Evolutionary conservation across 2,113 vertebrate species (phyloP).

Genomic region (Arizona elegans): DNA sequence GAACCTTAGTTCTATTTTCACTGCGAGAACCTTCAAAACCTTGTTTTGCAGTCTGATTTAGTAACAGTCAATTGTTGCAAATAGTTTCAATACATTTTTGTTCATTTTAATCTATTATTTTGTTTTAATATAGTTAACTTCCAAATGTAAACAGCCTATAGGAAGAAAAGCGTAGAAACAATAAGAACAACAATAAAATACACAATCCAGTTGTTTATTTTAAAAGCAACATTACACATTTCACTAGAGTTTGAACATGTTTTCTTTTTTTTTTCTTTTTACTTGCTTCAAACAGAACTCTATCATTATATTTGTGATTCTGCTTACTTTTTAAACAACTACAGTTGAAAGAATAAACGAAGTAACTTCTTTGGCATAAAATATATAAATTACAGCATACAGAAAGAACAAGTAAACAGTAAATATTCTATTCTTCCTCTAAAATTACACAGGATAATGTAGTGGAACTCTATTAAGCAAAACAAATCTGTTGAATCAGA

Average conservation of each 20-base stretch:
- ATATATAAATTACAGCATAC: slow-evolving; percentile 8
- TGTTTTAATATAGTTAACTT: background rate
- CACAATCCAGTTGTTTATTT: background rate
- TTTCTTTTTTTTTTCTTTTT: background rate
- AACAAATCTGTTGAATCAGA: slow-evolving; percentile 26
- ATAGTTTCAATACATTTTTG: background rate
- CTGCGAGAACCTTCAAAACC: background rate
- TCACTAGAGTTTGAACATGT: rapidly evolving
- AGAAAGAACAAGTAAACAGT: slow-evolving; percentile 8
- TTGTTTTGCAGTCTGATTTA: background rate
- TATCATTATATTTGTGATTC: background rate
- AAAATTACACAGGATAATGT: slow-evolving; percentile 30
- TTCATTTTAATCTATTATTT: background rate
- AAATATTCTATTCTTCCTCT: background rate
- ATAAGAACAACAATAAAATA: background rate
- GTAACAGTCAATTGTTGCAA: background rate
- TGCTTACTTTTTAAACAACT: background rate
- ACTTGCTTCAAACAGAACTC: background rate
- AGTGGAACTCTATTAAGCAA: slow-evolving; percentile 32
- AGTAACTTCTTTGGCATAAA: background rate
- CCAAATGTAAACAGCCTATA: background rate
- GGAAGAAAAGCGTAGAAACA: background rate
- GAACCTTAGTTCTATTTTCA: background rate
- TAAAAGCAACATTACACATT: background rate
- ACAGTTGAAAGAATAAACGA: slow-evolving; percentile 16